Base-by-base conservation (phyloP, 2,113 vertebrate genomes). In the Rhynchopsitta pachyrhyncha region DNA sequence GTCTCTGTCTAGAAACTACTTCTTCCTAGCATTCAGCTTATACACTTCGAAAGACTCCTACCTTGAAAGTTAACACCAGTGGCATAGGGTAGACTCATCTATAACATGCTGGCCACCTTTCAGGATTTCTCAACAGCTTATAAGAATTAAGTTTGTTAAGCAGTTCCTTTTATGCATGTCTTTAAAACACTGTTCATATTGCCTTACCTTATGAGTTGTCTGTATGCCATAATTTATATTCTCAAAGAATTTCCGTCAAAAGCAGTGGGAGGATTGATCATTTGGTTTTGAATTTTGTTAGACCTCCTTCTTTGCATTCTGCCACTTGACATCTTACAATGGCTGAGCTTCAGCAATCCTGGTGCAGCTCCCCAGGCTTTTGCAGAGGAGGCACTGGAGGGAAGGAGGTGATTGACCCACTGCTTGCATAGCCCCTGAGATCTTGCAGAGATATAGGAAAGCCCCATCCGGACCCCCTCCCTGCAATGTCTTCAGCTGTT, bases 131-230 rank as follows among this genome's bases (percentile, higher is more conserved):
- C 27, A 63, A 23, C 20, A 46, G 47, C 59, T 67, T 27, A 5
- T 8, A 66, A 12, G 23, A 37, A 44, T 50, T 17, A 53, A 25
- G 42, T 33, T n/a, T 19, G 5, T n/a, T n/a, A 66, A 44, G 20
- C 3, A 0, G 28, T 9, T 1, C 31, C 37, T 24, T 24, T 29
- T 27, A 31, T 2, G 0, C 3, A 0, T 8, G 24, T 7, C 46
- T 66, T 35, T 8, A 27, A 35, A 60, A 4, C 8, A 31, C 37
- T 4, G 6, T 10, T 52, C 11, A 12, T 7, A 27, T 28, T 19
- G 5, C 6, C 3, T 47, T 29, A 42, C 19, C 8, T 55, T 57
- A 57, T 4, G 17, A 2, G 4, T 10, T 24, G 2, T 11, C 25
- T n/a, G 23, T 18, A 49, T 18, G 18, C 50, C 17, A 14, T 9